A percentile compares a stretch with the other conserved stretches of the same genome.
These are phyloP conservation scores for Chaetodon trifasciatus DNA, from an alignment of 2,797 vertebrate genomes.

Conservation along the genomic window DNA sequence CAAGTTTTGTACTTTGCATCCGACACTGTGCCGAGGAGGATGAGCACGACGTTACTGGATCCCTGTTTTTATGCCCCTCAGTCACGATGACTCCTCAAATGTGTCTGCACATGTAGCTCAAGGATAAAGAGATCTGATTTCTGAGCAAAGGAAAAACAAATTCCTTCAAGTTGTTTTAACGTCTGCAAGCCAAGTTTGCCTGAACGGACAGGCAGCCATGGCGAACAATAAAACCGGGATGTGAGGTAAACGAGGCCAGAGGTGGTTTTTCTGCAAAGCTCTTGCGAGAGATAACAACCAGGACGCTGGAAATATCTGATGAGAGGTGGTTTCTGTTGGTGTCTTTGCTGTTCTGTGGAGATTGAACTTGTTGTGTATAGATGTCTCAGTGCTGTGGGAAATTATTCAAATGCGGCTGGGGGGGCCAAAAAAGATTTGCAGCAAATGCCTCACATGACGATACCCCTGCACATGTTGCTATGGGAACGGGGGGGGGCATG, in stretches of 20 bases:
- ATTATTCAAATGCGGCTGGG: constrained; percentile 15
- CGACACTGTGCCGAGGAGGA: not conserved
- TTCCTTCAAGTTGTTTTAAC: not conserved
- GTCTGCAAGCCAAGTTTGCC: constrained; percentile 5
- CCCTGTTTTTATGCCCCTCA: not conserved
- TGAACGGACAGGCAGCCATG: constrained; percentile 16
- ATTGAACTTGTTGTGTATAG: not conserved
- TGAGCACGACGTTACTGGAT: not conserved
- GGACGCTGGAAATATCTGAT: not conserved
- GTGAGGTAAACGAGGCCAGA: not conserved
- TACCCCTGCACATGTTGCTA: constrained; percentile 56
- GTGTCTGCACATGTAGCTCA: constrained; percentile 40
- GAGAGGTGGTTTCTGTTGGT: not conserved
- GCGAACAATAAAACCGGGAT: not conserved
- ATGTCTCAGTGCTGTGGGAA: constrained; percentile 18
- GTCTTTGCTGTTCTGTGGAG: not conserved
- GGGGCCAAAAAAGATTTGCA: constrained; percentile 37
- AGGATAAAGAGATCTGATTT: constrained; percentile 9
- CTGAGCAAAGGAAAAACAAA: not conserved
- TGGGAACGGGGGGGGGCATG: constrained; percentile 63
- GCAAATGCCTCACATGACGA: constrained; percentile 67
- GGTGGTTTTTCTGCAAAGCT: not conserved
- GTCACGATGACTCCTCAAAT: constrained; percentile 9
- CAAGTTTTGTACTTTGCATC: not conserved
- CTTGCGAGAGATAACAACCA: too few relatives aligned